These are phyloP conservation scores for Dorcus parallelipipedus DNA, from an alignment of 2,888 invertebrate species.

Conservation along the genomic window DNA sequence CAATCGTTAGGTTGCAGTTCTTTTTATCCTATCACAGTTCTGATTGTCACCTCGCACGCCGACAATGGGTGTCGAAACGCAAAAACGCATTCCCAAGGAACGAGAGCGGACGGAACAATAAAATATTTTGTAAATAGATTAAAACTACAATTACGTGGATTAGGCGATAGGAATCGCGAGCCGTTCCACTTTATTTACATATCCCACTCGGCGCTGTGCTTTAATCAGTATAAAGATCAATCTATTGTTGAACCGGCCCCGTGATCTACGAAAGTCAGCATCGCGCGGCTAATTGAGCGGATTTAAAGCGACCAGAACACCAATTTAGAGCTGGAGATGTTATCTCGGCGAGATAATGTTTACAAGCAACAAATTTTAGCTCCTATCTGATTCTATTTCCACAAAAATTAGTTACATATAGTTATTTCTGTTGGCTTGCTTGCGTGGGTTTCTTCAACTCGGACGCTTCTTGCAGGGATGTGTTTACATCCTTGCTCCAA, in stretches of 20 bases:
- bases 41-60: too few relatives aligned
- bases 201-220: not conserved
- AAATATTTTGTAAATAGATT: conserved; percentile 2
- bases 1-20: too few relatives aligned
- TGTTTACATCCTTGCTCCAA: too few relatives aligned
- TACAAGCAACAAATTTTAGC: conserved; percentile 32
- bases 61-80: too few relatives aligned
- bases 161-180: not conserved
- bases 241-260: conserved; percentile 4
- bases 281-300: conserved; percentile 15
- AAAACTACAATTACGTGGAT: not conserved
- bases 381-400: conserved; percentile 28
- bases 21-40: too few relatives aligned
- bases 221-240: not conserved
- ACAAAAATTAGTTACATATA: conserved; percentile 15
- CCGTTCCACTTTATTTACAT: not conserved
- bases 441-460: too few relatives aligned
- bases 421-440: too few relatives aligned
- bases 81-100: too few relatives aligned
- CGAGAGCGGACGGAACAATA: not conserved
- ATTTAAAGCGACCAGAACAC: conserved; percentile 18
- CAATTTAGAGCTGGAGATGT: conserved; percentile 19
- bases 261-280: conserved; percentile 10
- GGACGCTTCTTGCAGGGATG: too few relatives aligned
- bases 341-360: conserved; percentile 25